A percentile compares a stretch with the other conserved stretches of the same genome.
phyloP scores from a whole-genome alignment of 2,888 invertebrate genomes.

The Ctena decussata region DNA sequence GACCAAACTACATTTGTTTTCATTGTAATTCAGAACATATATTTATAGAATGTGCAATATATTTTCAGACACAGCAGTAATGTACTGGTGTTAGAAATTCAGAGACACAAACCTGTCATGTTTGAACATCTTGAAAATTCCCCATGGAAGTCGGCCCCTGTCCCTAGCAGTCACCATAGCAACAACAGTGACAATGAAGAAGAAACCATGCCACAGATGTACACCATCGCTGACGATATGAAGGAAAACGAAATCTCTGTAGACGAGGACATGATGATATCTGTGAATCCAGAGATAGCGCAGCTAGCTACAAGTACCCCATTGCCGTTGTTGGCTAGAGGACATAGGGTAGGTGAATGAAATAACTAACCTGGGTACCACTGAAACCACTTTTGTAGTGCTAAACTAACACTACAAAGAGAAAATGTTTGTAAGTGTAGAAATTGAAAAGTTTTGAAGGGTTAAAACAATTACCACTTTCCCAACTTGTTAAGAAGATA shows the following conservation, averaged over 20 bases:
- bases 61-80: conserved; percentile 69
- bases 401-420: too few species aligned
- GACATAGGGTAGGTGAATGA: conserved; percentile 69
- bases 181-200: conserved; percentile 57
- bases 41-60: background rate
- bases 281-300: conserved; percentile 54
- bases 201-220: conserved; percentile 58
- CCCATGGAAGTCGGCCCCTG: conserved; percentile 50
- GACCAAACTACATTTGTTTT: too few species aligned
- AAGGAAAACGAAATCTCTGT: conserved; percentile 74
- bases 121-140: conserved; percentile 68
- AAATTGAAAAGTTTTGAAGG: too few species aligned
- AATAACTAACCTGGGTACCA: too few species aligned
- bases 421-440: too few species aligned
- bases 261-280: conserved; percentile 68
- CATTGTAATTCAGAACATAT: too few species aligned
- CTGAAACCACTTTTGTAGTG: too few species aligned
- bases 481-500: too few species aligned
- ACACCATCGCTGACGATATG: conserved; percentile 56
- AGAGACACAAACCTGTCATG: conserved; percentile 68
- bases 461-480: too few species aligned
- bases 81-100: conserved; percentile 70
- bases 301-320: conserved; percentile 78
- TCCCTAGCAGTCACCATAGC: conserved; percentile 20
- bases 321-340: conserved; percentile 73